Evolutionary conservation across 2,113 vertebrate genomes (phyloP).

Genomic region (Telmatochromis sp.): DNA sequence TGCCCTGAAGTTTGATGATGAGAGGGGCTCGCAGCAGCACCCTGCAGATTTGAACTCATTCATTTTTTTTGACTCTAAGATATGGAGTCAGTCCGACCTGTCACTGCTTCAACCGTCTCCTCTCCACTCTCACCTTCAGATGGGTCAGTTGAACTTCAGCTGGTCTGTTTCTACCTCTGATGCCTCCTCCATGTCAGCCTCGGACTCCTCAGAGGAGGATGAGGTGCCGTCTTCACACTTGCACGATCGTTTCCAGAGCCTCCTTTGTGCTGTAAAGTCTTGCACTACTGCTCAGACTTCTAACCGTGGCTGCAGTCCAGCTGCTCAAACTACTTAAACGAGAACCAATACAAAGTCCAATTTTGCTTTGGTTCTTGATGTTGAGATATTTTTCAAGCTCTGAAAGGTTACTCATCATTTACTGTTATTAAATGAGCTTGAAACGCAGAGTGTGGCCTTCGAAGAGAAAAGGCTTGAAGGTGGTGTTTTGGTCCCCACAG

Average conservation of each 20-base stretch:
- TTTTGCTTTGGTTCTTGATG: rapidly evolving
- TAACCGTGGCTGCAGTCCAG: neutral
- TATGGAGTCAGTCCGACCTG: rapidly evolving
- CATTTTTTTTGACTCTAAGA: neutral
- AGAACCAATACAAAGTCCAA: rapidly evolving
- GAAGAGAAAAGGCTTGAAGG: neutral
- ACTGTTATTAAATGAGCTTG: neutral
- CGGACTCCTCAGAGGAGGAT: neutral
- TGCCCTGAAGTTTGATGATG: neutral
- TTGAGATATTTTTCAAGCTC: neutral
- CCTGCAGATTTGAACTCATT: rapidly evolving
- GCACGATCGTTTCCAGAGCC: neutral
- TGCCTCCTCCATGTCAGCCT: neutral
- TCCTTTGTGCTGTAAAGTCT: neutral
- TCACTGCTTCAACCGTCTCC: neutral
- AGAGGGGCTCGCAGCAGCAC: neutral
- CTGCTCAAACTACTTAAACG: rapidly evolving
- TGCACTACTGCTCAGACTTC: neutral
- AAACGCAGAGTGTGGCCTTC: neutral
- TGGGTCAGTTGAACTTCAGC: neutral
- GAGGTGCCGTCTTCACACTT: neutral
- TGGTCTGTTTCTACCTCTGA: neutral
- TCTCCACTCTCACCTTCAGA: neutral
- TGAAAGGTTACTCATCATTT: neutral
- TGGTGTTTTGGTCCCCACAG: neutral